A percentile compares a stretch with the other conserved stretches of the same genome.
phyloP scores from a whole-genome alignment of 2,797 vertebrate species.

The Poecilia picta region DNA sequence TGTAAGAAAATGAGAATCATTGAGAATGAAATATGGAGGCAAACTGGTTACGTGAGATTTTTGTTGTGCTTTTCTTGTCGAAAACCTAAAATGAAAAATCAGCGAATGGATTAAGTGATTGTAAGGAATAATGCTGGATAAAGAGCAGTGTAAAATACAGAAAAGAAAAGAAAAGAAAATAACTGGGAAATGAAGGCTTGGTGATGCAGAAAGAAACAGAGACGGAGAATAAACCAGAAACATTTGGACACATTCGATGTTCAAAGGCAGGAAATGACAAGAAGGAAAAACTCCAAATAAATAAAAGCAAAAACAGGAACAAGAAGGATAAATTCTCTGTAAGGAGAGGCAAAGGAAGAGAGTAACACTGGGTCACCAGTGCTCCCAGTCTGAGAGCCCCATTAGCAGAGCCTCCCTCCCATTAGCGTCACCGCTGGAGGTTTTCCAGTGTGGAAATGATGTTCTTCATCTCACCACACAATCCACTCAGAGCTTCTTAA shows the following conservation, averaged over 20 bases:
- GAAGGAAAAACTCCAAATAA: constrained; percentile 9
- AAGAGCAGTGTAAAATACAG: neutral
- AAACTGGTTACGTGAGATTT: neutral
- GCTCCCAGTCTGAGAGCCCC: constrained; percentile 74
- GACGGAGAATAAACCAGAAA: neutral
- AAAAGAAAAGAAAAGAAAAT: neutral
- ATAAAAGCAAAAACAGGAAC: neutral
- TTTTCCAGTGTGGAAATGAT: constrained; percentile 41
- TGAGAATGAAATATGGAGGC: neutral
- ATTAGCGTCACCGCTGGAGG: constrained; percentile 81
- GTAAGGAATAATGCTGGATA: constrained; percentile 21
- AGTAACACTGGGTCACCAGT: constrained; percentile 53
- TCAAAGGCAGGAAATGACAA: neutral
- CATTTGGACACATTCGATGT: neutral
- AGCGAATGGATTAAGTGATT: constrained; percentile 16
- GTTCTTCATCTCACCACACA: constrained; percentile 27
- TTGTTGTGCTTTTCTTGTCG: neutral
- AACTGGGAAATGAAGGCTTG: neutral
- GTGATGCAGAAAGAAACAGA: neutral
- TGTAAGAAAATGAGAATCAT: neutral
- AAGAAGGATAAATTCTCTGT: constrained; percentile 17
- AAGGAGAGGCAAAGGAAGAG: neutral
- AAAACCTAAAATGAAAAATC: constrained; percentile 29
- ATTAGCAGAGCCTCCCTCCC: constrained; percentile 83
- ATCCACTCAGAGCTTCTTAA: constrained; percentile 9